These are phyloP conservation scores for Brachionus angularis DNA, from an alignment of 1,140 invertebrate genomes.

Conservation along the genomic window DNA sequence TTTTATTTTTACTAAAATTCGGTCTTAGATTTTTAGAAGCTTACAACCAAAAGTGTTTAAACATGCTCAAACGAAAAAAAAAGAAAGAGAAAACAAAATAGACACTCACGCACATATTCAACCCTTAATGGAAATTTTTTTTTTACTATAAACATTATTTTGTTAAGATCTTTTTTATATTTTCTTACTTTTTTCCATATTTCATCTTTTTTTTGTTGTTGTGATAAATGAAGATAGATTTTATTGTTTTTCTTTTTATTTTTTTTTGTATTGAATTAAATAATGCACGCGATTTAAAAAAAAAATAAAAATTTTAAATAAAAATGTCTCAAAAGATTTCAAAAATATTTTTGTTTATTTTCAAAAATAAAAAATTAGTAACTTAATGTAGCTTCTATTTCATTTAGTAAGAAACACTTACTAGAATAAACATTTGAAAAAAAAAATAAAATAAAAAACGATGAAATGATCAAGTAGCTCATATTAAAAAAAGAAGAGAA, in stretches of 20 bases:
- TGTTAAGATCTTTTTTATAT: background rate
- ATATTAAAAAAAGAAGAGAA: too few species aligned
- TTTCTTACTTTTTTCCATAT: background rate
- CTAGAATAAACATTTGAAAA: background rate
- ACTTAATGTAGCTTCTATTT: background rate
- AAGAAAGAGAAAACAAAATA: too few species aligned
- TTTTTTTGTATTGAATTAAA: too few species aligned
- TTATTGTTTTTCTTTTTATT: too few species aligned
- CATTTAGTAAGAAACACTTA: background rate
- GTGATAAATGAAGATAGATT: background rate
- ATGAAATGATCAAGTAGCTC: background rate
- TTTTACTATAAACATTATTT: too few species aligned
- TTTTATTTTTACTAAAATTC: too few species aligned
- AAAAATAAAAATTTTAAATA: background rate
- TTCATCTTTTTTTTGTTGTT: background rate
- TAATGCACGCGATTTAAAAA: background rate
- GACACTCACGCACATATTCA: too few species aligned
- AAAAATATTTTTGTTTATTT: background rate
- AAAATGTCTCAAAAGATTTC: background rate
- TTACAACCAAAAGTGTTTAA: too few species aligned
- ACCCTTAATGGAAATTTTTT: too few species aligned
- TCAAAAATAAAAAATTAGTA: background rate
- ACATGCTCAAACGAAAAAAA: too few species aligned
- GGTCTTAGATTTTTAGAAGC: too few species aligned
- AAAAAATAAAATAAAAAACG: background rate